These are phyloP conservation scores for Anabas testudineus DNA, from an alignment of 2,797 vertebrate genomes.

Conservation along the genomic window DNA sequence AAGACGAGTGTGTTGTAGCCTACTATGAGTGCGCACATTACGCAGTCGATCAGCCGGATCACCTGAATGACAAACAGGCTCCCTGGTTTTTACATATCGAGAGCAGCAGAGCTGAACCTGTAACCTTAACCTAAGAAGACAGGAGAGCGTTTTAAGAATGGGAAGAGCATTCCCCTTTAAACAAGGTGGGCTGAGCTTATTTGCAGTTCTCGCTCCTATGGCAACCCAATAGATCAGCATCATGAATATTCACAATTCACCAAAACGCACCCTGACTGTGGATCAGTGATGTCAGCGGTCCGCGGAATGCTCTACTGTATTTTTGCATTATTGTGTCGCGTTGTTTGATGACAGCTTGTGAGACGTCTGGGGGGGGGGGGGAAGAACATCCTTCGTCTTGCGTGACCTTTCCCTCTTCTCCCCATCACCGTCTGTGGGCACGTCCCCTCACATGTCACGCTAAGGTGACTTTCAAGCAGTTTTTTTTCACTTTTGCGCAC, in stretches of 20 bases:
- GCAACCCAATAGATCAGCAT: constrained; percentile 93
- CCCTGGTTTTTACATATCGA: constrained; percentile 13
- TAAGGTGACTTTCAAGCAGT: constrained; percentile 83
- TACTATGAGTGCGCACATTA: constrained; percentile 59
- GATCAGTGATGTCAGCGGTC: constrained; percentile 90
- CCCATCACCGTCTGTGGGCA: constrained; percentile 65
- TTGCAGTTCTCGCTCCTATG: constrained; percentile 93
- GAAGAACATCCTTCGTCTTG: constrained; percentile 75
- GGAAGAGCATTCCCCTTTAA: constrained; percentile 80
- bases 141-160: constrained; percentile 78
- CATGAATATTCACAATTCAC: constrained; percentile 93
- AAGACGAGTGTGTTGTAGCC: not conserved
- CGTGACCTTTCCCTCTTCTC: constrained; percentile 81
- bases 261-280: constrained; percentile 87
- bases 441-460: constrained; percentile 79
- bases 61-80: not conserved
- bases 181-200: constrained; percentile 89
- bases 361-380: constrained; percentile 66
- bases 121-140: constrained; percentile 61
- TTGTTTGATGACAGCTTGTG: constrained; percentile 76
- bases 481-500: constrained; percentile 80
- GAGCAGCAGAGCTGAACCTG: constrained; percentile 59
- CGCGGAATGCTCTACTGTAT: constrained; percentile 83
- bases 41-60: constrained; percentile 45
- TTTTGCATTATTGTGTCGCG: constrained; percentile 62